Evolutionary conservation across 2,888 invertebrate species (phyloP).

Genomic region (Athalia rosae): DNA sequence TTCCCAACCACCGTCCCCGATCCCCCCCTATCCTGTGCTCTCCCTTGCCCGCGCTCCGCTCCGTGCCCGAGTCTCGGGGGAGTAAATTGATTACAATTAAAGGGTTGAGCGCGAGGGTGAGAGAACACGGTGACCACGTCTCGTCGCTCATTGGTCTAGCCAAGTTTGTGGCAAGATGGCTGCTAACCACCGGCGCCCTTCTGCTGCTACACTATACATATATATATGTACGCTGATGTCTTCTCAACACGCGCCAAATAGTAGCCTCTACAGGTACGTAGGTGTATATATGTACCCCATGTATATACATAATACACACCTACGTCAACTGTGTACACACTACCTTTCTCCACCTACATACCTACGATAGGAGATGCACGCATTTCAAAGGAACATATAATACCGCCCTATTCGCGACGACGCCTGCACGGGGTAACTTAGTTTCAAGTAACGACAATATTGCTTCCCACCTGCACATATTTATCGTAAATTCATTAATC

Average conservation of each 20-base stretch:
- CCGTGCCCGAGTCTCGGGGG: conserved; percentile 56
- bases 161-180: conserved; percentile 74
- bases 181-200: conserved; percentile 57
- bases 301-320: not conserved
- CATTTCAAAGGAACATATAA: conserved; percentile 23
- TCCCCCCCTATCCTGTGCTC: not conserved
- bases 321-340: not conserved
- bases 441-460: not conserved
- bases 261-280: not conserved
- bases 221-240: conserved; percentile 51
- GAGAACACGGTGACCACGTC: conserved; percentile 73
- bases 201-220: conserved; percentile 50
- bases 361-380: conserved; percentile 1
- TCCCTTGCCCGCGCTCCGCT: conserved; percentile 47
- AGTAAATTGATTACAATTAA: conserved; percentile 74
- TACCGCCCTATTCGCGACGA: not conserved
- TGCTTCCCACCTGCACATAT: not conserved
- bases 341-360: not conserved
- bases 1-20: conserved; percentile 36
- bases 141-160: conserved; percentile 74
- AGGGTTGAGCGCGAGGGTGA: conserved; percentile 60
- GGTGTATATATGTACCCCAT: not conserved
- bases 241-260: conserved; percentile 42
- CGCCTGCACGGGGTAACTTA: conserved; percentile 8
- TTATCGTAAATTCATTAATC: no score